Percentiles rank a stretch among this genome's conserved stretches.
Conservation (phyloP, 1,140 invertebrate genomes). For the Drosophila quadrilineata region DNA sequence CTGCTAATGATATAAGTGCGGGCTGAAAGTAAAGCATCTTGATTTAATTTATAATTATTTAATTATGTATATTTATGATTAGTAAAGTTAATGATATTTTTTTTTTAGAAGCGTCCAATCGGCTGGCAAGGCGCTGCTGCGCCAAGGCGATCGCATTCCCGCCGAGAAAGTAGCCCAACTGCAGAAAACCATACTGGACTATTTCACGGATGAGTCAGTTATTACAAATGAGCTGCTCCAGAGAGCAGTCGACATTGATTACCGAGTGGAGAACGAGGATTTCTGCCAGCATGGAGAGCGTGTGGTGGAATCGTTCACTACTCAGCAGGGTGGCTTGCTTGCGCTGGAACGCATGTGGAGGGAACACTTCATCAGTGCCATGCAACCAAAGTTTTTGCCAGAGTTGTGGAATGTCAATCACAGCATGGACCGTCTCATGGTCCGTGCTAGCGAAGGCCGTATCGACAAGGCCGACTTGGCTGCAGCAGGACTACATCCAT, state of each 20-base stretch:
- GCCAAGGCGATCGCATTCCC: constrained; percentile 83
- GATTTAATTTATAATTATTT: too few relatives aligned
- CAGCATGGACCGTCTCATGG: constrained; percentile 84
- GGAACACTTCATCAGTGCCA: constrained; percentile 88
- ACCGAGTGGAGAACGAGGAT: constrained; percentile 82
- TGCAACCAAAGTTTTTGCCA: constrained; percentile 89
- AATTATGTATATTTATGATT: too few relatives aligned
- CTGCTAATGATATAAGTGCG: too few relatives aligned
- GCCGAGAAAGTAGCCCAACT: constrained; percentile 82
- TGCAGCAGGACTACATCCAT: constrained; percentile 73
- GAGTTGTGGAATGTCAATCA: constrained; percentile 89
- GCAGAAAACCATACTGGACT: constrained; percentile 81
- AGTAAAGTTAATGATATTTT: constrained; percentile 7
- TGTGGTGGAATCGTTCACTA: constrained; percentile 86
- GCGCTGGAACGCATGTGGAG: constrained; percentile 89
- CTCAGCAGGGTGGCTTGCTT: constrained; percentile 84
- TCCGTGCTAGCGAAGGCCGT: constrained; percentile 82
- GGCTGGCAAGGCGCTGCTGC: constrained; percentile 86
- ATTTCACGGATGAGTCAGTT: constrained; percentile 80
- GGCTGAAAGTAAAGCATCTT: too few relatives aligned
- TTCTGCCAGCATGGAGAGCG: constrained; percentile 86
- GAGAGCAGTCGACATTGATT: constrained; percentile 80
- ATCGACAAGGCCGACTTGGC: constrained; percentile 81
- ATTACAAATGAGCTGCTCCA: constrained; percentile 82
- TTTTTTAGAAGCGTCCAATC: constrained; percentile 84